Evolutionary conservation across 1,140 invertebrate species (phyloP).

Genomic region (Hermatobates lingyangjiaoensis): DNA sequence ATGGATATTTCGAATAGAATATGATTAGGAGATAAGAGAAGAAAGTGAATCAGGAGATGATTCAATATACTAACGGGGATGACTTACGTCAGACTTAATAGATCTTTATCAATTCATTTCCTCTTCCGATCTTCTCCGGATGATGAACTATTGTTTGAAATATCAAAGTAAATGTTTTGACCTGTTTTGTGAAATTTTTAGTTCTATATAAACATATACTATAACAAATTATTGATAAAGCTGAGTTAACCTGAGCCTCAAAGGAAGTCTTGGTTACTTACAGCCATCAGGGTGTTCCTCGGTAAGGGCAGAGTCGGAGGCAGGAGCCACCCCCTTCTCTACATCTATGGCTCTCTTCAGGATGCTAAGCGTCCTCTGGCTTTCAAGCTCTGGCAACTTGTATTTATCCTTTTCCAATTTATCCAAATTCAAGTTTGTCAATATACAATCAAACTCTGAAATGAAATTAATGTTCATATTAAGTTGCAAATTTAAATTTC

Average conservation of each 20-base stretch:
- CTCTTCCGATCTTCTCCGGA: background rate
- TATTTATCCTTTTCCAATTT: conserved; percentile 52
- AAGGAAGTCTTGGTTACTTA: conserved; percentile 28
- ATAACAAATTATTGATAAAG: background rate
- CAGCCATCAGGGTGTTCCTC: conserved; percentile 72
- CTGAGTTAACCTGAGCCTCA: background rate
- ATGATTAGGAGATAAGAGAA: too few relatives aligned
- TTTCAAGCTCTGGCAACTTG: conserved; percentile 47
- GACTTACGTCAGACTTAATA: background rate
- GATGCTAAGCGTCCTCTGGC: conserved; percentile 60
- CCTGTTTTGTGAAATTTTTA: background rate
- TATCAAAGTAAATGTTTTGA: background rate
- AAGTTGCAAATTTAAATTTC: background rate
- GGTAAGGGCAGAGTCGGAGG: conserved; percentile 40
- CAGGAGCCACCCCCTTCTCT: conserved; percentile 43
- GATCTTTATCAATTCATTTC: background rate
- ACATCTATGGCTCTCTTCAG: conserved; percentile 63
- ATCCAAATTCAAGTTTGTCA: conserved; percentile 64
- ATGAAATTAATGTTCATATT: conserved; percentile 19
- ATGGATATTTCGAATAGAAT: too few relatives aligned
- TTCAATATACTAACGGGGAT: too few relatives aligned
- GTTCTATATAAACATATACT: background rate
- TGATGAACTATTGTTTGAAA: background rate
- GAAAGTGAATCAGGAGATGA: too few relatives aligned
- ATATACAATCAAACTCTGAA: conserved; percentile 70